phyloP scores from a whole-genome alignment of 2,888 invertebrate species.

The Barypeithes pellucidus region DNA sequence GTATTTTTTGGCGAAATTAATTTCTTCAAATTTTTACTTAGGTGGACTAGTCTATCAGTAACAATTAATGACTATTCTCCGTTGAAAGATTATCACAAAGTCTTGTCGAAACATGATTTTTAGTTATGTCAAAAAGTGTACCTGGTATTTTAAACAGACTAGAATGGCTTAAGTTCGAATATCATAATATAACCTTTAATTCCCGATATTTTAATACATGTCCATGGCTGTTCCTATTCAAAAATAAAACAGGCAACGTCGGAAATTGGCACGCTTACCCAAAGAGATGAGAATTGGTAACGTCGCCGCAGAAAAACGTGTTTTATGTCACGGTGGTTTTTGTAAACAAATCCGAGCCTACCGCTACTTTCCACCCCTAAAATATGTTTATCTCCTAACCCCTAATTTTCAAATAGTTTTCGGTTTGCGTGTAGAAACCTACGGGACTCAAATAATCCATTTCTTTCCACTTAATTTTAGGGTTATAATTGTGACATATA shows the following conservation, averaged over 20 bases:
- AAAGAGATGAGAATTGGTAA: slow-evolving; percentile 33
- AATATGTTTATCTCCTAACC: slow-evolving; percentile 24
- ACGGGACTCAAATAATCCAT: background rate
- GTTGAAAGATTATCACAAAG: no score
- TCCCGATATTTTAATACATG: no score
- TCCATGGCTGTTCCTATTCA: no score
- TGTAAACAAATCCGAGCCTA: slow-evolving; percentile 52
- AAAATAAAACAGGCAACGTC: slow-evolving; percentile 31
- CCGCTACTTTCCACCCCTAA: slow-evolving; percentile 12
- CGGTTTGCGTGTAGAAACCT: slow-evolving; percentile 5
- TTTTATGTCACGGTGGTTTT: slow-evolving; percentile 46
- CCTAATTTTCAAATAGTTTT: background rate
- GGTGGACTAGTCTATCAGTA: no score
- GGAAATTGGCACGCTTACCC: slow-evolving; percentile 36
- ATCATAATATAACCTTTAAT: no score
- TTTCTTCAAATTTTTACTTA: no score
- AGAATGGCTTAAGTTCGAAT: no score
- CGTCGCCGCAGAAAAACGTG: slow-evolving; percentile 51
- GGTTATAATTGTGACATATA: slow-evolving; percentile 1
- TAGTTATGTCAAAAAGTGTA: no score
- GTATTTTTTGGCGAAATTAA: no score
- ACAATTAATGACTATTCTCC: no score
- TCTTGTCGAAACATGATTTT: no score
- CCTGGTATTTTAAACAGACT: no score
- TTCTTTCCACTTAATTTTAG: background rate